phyloP scores from a whole-genome alignment of 2,113 vertebrate species.

The Dolichotis patagonum region DNA sequence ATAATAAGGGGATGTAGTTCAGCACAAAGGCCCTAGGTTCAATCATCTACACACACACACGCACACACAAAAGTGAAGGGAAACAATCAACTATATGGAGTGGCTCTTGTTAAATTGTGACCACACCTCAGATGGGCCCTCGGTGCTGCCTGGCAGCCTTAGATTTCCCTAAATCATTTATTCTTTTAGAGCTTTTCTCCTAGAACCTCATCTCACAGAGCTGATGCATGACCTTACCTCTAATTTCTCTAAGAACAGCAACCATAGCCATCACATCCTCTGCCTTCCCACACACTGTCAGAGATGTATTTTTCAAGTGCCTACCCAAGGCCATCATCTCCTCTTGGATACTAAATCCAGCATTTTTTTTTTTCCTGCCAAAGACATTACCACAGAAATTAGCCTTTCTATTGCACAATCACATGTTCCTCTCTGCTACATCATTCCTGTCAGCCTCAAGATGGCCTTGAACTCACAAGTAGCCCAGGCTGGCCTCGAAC shows the following conservation, averaged over 20 bases:
- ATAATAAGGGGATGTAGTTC: neutral
- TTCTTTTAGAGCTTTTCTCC: neutral
- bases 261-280: neutral
- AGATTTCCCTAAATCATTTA: neutral
- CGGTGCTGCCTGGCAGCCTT: neutral
- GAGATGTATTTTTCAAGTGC: neutral
- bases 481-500: neutral
- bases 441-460: neutral
- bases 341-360: neutral
- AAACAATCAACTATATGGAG: neutral
- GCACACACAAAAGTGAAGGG: no score
- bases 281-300: neutral
- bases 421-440: constrained; percentile 5
- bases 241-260: neutral
- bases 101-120: neutral
- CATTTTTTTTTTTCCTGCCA: neutral
- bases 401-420: neutral
- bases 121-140: neutral
- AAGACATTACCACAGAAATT: neutral
- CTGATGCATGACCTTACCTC: neutral
- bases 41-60: no score
- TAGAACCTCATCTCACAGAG: neutral
- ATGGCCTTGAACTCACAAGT: neutral
- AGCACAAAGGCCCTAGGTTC: neutral
- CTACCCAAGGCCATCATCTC: neutral